Evolutionary conservation across 2,113 vertebrate species (phyloP).

Genomic region (Morone chrysops): DNA sequence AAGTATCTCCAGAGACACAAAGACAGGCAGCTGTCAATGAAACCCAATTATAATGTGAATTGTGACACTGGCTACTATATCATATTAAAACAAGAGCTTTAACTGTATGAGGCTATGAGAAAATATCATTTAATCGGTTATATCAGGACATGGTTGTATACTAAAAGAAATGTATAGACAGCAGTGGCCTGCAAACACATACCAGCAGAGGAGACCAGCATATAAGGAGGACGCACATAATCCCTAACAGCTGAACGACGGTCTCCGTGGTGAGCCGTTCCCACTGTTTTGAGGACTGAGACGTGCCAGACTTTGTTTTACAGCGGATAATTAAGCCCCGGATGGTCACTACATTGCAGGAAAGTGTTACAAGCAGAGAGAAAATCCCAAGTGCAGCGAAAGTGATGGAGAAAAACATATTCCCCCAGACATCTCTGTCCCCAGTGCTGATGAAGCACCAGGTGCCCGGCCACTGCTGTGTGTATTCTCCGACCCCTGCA

Average conservation of each 20-base stretch:
- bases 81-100: background rate
- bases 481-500: constrained; percentile 89
- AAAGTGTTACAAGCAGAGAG: constrained; percentile 89
- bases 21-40: background rate
- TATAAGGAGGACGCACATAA: constrained; percentile 93
- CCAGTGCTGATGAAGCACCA: constrained; percentile 96
- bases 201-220: constrained; percentile 98
- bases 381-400: constrained; percentile 91
- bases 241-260: constrained; percentile 93
- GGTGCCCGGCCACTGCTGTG: constrained; percentile 94
- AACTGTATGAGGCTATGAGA: background rate
- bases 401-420: constrained; percentile 87
- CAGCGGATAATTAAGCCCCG: constrained; percentile 89
- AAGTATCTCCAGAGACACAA: background rate
- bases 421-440: constrained; percentile 74
- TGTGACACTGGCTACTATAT: background rate
- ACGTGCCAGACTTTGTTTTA: constrained; percentile 81
- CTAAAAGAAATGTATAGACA: background rate
- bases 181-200: constrained; percentile 35
- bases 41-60: background rate
- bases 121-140: background rate
- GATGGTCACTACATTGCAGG: constrained; percentile 93
- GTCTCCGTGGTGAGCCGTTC: constrained; percentile 94
- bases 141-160: background rate
- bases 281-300: constrained; percentile 89